Evolutionary conservation across 2,888 invertebrate genomes (phyloP).

Genomic region (Leucania comma): DNA sequence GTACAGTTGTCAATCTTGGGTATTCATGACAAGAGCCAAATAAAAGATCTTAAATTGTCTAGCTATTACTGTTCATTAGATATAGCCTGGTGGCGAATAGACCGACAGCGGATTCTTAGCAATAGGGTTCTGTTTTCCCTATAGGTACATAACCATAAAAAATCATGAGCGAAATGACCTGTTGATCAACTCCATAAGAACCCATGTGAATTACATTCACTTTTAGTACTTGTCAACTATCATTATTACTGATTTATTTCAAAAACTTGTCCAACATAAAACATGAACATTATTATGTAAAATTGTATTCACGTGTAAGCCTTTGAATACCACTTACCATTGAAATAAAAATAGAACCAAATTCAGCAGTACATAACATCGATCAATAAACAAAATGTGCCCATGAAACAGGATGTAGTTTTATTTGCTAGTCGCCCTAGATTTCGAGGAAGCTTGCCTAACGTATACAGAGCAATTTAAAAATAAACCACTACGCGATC

Average conservation of each 20-base stretch:
- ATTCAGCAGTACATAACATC: background rate
- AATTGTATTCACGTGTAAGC: background rate
- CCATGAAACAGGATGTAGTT: slow-evolving; percentile 47
- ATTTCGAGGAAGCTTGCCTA: slow-evolving; percentile 49
- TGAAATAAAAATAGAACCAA: slow-evolving; percentile 6
- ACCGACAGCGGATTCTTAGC: no score
- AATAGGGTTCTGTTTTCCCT: no score
- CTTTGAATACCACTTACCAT: background rate
- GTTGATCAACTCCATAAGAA: no score
- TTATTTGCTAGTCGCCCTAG: slow-evolving; percentile 51
- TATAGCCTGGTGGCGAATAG: no score
- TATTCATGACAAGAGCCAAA: no score
- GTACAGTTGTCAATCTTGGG: no score
- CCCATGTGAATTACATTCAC: no score
- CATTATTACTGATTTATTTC: background rate
- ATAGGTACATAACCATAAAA: no score
- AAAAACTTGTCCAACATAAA: background rate
- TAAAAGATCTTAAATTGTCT: no score
- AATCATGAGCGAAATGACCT: no score
- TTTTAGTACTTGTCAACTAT: no score
- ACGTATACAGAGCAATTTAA: slow-evolving; percentile 51
- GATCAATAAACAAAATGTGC: slow-evolving; percentile 27
- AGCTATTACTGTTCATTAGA: no score
- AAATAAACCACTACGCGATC: slow-evolving; percentile 57
- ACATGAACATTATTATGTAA: background rate